phyloP scores from a whole-genome alignment of 2,888 invertebrate genomes.

The Subacronicta megacephala region DNA sequence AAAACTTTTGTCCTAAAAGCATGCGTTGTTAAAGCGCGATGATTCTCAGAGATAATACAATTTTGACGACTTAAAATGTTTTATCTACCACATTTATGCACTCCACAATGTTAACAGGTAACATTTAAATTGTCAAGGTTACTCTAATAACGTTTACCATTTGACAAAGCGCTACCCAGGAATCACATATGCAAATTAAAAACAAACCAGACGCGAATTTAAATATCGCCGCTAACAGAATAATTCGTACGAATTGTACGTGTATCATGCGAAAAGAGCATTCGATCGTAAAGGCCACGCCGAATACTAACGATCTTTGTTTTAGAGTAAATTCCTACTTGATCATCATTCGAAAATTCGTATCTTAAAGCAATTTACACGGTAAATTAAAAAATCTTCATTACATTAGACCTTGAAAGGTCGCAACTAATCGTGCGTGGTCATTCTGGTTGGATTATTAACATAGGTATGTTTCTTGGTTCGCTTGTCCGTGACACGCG shows the following conservation, averaged over 20 bases:
- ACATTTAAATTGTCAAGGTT: constrained; percentile 8
- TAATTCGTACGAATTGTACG: constrained; percentile 31
- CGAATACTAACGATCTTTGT: constrained; percentile 41
- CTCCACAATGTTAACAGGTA: too few relatives aligned
- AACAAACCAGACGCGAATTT: constrained; percentile 33
- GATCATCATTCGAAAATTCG: constrained; percentile 17
- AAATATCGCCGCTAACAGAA: constrained; percentile 33
- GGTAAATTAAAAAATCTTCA: constrained; percentile 21
- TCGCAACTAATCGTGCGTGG: constrained; percentile 36
- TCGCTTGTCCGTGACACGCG: constrained; percentile 59
- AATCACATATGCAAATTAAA: constrained; percentile 34
- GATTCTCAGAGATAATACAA: not conserved
- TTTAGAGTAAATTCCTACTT: constrained; percentile 40
- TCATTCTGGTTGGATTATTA: constrained; percentile 53
- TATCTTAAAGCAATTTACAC: constrained; percentile 6
- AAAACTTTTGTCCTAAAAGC: constrained; percentile 4
- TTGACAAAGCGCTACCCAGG: constrained; percentile 10
- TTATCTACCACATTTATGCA: too few relatives aligned
- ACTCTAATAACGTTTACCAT: constrained; percentile 8
- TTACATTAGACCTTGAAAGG: constrained; percentile 32
- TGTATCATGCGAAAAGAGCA: constrained; percentile 45
- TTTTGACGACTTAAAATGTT: not conserved
- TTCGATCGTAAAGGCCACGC: constrained; percentile 38
- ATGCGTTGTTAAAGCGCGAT: not conserved
- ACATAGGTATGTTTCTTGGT: constrained; percentile 33